phyloP scores from a whole-genome alignment of 2,888 invertebrate genomes.

The Euzophera pinguis region DNA sequence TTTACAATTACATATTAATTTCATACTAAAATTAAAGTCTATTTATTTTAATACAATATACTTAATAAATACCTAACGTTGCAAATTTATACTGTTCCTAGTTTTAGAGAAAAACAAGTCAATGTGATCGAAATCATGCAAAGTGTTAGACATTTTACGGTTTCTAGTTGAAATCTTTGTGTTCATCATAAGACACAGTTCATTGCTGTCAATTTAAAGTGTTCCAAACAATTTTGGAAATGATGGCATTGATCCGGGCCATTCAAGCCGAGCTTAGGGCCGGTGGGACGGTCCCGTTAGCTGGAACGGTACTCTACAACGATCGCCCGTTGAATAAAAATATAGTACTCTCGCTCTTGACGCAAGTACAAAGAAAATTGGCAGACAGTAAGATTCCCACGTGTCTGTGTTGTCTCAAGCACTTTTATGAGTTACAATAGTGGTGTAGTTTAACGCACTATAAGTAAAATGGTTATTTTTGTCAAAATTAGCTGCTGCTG shows the following conservation, averaged over 20 bases:
- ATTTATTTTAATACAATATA: too few species aligned
- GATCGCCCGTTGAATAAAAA: conserved; percentile 8
- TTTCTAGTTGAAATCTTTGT: too few species aligned
- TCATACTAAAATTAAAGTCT: too few species aligned
- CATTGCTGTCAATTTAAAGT: conserved; percentile 1
- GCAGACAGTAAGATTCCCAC: conserved; percentile 38
- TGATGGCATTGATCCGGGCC: conserved; percentile 3
- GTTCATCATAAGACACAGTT: background rate
- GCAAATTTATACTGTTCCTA: background rate
- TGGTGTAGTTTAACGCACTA: too few species aligned
- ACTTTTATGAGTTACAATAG: too few species aligned
- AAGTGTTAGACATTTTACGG: too few species aligned
- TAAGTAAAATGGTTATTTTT: too few species aligned
- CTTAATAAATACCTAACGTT: too few species aligned
- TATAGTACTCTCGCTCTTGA: conserved; percentile 8
- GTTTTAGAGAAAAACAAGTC: background rate
- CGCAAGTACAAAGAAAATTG: conserved; percentile 15
- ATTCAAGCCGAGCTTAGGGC: conserved; percentile 6
- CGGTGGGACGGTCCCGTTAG: conserved; percentile 13
- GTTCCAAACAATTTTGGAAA: conserved; percentile 3
- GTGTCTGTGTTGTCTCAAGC: too few species aligned
- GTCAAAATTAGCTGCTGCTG: too few species aligned
- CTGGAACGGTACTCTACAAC: conserved; percentile 11
- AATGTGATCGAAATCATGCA: too few species aligned
- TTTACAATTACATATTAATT: too few species aligned